Evolutionary conservation across 2,113 vertebrate species (phyloP).

Genomic region (Apistogramma diplotaenia): DNA sequence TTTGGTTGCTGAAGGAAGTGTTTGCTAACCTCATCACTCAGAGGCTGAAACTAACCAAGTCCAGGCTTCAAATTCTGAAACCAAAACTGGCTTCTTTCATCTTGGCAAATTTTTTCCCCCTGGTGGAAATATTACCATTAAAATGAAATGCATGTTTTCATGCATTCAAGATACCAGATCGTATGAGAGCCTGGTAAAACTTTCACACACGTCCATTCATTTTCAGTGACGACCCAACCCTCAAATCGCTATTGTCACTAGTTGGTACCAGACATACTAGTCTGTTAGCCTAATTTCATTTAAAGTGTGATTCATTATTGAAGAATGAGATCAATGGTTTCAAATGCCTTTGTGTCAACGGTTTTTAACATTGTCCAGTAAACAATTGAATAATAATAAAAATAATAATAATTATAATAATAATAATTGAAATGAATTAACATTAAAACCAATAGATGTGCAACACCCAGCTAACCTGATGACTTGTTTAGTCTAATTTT

Average conservation of each 20-base stretch:
- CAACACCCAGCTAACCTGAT: fast-evolving
- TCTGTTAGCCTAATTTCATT: no score
- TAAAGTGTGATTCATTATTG: no score
- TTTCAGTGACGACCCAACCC: background rate
- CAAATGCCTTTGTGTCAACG: no score
- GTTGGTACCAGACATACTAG: no score
- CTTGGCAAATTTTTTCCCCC: background rate
- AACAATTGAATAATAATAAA: no score
- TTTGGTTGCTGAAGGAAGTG: background rate
- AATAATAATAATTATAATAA: no score
- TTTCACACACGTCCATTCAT: no score
- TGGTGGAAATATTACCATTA: background rate
- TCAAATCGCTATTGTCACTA: no score
- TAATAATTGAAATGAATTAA: no score
- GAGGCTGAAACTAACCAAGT: background rate
- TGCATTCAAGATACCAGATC: background rate
- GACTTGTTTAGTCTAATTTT: background rate
- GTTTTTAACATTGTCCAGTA: no score
- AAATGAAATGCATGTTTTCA: background rate
- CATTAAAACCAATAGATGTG: background rate
- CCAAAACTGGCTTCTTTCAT: background rate
- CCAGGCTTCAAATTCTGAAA: background rate
- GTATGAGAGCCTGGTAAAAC: background rate
- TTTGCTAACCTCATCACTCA: background rate
- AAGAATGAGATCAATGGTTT: no score